phyloP scores from a whole-genome alignment of 1,140 invertebrate genomes.

The Drosophila guanche region DNA sequence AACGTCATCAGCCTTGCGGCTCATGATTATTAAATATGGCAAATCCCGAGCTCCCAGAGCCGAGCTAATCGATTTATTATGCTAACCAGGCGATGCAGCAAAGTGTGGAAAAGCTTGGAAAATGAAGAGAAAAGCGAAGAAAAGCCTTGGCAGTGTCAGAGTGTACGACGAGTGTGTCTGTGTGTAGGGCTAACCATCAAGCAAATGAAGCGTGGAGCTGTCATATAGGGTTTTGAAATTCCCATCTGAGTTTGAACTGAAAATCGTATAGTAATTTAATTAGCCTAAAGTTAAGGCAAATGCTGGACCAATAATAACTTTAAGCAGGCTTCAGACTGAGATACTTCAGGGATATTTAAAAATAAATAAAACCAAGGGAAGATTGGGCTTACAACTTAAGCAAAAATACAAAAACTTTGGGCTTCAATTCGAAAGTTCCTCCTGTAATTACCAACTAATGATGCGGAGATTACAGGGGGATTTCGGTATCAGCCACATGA shows the following conservation, averaged over 20 bases:
- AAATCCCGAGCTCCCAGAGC: constrained; percentile 48
- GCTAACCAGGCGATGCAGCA: constrained; percentile 77
- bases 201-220: constrained; percentile 63
- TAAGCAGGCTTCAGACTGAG: too few relatives aligned
- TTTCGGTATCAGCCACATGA: constrained; percentile 35
- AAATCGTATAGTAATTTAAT: constrained; percentile 37
- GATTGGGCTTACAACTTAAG: too few relatives aligned
- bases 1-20: constrained; percentile 60
- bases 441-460: constrained; percentile 7
- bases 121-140: constrained; percentile 2
- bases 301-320: too few relatives aligned
- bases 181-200: constrained; percentile 31
- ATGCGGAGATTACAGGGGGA: constrained; percentile 14
- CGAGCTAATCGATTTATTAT: constrained; percentile 80
- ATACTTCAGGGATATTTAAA: too few relatives aligned
- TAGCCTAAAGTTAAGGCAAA: constrained; percentile 18
- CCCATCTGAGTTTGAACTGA: constrained; percentile 2
- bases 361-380: too few relatives aligned
- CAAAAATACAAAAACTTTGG: neutral
- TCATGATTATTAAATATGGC: constrained; percentile 80
- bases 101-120: constrained; percentile 51
- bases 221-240: neutral
- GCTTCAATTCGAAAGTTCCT: neutral
- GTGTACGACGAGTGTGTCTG: constrained; percentile 10
- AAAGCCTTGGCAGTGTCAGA: constrained; percentile 4